Evolutionary conservation across 2,797 vertebrate genomes (phyloP).

Genomic region (Notamacropus eugenii): DNA sequence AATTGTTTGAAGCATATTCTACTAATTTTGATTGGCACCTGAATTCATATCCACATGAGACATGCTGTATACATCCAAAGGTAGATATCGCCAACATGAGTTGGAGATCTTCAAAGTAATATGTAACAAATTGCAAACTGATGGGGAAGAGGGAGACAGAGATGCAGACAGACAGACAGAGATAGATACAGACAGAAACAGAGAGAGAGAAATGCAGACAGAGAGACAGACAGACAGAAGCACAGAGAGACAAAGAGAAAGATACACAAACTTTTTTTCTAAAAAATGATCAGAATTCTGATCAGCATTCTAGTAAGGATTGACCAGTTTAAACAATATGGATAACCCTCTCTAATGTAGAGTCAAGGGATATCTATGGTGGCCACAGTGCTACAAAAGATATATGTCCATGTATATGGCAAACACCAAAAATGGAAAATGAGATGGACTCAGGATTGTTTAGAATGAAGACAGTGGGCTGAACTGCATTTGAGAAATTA

Average conservation of each 20-base stretch:
- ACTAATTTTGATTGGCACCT: neutral
- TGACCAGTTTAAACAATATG: neutral
- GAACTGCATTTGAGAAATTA: neutral
- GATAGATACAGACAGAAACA: neutral
- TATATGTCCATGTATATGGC: neutral
- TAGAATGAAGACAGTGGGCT: neutral
- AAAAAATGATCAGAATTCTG: neutral
- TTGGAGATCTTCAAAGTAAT: neutral
- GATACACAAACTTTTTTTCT: neutral
- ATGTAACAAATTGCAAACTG: neutral
- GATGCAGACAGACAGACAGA: neutral
- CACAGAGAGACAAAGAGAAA: neutral
- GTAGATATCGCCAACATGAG: neutral
- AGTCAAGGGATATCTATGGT: neutral
- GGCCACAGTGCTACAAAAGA: neutral
- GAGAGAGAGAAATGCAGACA: no score
- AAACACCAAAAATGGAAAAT: neutral
- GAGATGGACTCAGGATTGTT: neutral
- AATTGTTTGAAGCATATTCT: neutral
- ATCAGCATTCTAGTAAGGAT: neutral
- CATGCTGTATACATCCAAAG: neutral
- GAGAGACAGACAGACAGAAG: neutral
- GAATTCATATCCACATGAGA: neutral
- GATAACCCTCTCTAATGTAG: neutral
- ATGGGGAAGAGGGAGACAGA: no score